A percentile compares a stretch with the other conserved stretches of the same genome.
Evolutionary conservation across 2,888 invertebrate species (phyloP).

Genomic region (Stegophylla sp.): DNA sequence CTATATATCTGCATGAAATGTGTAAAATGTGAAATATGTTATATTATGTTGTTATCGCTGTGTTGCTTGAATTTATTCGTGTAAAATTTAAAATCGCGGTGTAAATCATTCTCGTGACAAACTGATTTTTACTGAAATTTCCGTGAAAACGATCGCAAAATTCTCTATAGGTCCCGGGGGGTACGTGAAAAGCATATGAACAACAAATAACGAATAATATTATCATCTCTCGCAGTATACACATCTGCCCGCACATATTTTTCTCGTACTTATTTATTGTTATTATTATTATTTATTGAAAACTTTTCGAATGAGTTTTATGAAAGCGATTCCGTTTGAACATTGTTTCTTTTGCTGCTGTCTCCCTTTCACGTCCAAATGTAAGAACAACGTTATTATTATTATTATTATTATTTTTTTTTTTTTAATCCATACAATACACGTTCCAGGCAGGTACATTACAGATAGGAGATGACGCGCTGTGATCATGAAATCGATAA

Average conservation of each 20-base stretch:
- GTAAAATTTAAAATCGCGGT: not conserved
- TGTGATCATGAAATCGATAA: conserved; percentile 20
- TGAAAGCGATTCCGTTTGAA: not conserved
- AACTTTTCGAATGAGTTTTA: not conserved
- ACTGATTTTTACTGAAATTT: conserved; percentile 22
- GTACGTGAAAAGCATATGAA: conserved; percentile 20
- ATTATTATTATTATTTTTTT: no score
- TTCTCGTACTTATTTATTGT: not conserved
- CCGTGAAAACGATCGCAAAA: conserved; percentile 8
- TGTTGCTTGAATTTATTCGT: not conserved
- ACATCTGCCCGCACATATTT: not conserved
- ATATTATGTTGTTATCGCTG: no score
- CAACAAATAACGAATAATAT: not conserved
- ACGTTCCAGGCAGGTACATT: not conserved
- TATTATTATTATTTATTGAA: conserved; percentile 16
- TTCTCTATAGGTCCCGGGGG: not conserved
- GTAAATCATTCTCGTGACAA: conserved; percentile 1
- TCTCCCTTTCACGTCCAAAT: not conserved
- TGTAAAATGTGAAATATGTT: not conserved
- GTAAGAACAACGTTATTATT: not conserved
- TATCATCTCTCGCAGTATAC: not conserved
- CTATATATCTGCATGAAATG: not conserved
- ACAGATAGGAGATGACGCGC: conserved; percentile 8
- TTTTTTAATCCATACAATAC: not conserved
- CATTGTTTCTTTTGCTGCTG: no score